Percentiles rank a stretch among this genome's conserved stretches.
phyloP scores from a whole-genome alignment of 1,140 invertebrate species.

The Nylanderia fulva region DNA sequence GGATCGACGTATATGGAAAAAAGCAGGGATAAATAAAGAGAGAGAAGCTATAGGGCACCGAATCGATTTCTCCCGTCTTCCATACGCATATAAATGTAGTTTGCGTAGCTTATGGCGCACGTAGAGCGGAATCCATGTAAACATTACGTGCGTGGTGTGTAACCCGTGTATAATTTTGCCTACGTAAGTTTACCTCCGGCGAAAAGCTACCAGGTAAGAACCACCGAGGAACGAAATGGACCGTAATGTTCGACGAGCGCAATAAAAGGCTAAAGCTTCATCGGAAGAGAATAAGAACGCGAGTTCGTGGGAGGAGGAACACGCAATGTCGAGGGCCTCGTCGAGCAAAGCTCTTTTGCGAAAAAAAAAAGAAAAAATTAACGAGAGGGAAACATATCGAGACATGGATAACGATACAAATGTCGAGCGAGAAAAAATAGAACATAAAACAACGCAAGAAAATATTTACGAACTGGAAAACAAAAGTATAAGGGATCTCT shows the following conservation, averaged over 20 bases:
- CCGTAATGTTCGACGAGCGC: constrained; percentile 16
- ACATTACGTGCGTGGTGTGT: background rate
- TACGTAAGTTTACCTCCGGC: constrained; percentile 11
- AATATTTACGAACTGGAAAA: constrained; percentile 1
- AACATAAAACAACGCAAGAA: background rate
- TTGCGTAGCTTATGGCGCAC: constrained; percentile 13
- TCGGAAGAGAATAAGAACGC: constrained; percentile 32
- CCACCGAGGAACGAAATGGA: constrained; percentile 1
- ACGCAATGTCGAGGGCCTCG: constrained; percentile 28
- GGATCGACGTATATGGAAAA: background rate
- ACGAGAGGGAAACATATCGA: constrained; percentile 14
- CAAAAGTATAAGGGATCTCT: background rate
- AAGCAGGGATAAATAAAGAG: background rate
- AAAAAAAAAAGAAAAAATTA: constrained; percentile 6
- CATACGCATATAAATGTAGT: constrained; percentile 13
- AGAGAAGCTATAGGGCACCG: background rate
- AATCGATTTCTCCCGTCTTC: background rate
- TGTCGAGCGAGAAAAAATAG: constrained; percentile 21
- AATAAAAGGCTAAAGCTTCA: constrained; percentile 47
- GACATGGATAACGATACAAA: constrained; percentile 46
- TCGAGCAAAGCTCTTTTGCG: background rate
- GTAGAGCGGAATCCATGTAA: constrained; percentile 7
- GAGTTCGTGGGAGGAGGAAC: background rate
- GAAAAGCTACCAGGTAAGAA: background rate
- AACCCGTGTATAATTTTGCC: background rate